A percentile compares a stretch with the other conserved stretches of the same genome.
phyloP scores from a whole-genome alignment of 2,888 invertebrate species.

The Lochmaea capreae region DNA sequence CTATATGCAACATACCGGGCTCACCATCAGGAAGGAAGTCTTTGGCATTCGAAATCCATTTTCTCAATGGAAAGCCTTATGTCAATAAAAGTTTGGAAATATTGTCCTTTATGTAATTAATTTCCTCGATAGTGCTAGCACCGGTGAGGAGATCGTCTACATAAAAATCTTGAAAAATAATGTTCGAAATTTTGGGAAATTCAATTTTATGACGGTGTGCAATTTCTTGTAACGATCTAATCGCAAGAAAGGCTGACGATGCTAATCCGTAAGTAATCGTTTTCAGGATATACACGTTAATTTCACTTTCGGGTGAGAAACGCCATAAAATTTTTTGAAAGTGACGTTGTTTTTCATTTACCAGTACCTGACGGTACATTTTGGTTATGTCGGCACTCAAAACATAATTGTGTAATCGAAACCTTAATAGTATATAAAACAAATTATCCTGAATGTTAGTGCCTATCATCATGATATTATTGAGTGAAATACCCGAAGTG shows the following conservation, averaged over 20 bases:
- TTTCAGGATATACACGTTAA: neutral
- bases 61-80: too few species aligned
- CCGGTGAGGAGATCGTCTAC: slow-evolving; percentile 47
- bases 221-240: slow-evolving; percentile 34
- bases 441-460: slow-evolving; percentile 48
- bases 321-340: slow-evolving; percentile 13
- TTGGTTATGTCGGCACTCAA: too few species aligned
- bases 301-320: neutral
- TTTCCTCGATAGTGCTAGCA: neutral
- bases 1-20: slow-evolving; percentile 10
- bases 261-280: slow-evolving; percentile 30
- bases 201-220: neutral
- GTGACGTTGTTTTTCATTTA: too few species aligned
- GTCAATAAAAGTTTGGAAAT: too few species aligned
- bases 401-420: too few species aligned
- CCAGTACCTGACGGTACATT: too few species aligned
- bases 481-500: slow-evolving; percentile 41
- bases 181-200: slow-evolving; percentile 32
- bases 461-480: slow-evolving; percentile 45
- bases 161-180: slow-evolving; percentile 41
- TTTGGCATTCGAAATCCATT: too few species aligned
- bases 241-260: slow-evolving; percentile 34
- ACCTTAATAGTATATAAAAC: slow-evolving; percentile 43
- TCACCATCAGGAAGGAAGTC: neutral
- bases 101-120: too few species aligned